Evolutionary conservation across 2,113 vertebrate species (phyloP).

Genomic region (Chamaetylas fuelleborni): DNA sequence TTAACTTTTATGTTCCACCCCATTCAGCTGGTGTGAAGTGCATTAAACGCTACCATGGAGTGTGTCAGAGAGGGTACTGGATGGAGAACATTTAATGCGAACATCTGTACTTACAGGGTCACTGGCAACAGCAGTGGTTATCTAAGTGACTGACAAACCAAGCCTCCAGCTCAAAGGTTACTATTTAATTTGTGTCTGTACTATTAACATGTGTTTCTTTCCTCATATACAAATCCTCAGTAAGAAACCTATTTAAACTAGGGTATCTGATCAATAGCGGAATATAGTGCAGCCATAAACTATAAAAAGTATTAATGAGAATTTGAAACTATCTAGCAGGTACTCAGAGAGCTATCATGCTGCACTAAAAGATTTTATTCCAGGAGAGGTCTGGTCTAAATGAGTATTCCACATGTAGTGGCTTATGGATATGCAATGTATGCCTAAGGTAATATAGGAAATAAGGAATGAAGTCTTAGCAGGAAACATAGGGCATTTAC

Average conservation of each 20-base stretch:
- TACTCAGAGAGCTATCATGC: background rate
- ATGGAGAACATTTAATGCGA: background rate
- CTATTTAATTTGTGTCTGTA: background rate
- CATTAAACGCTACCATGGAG: background rate
- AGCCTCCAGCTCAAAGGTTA: constrained; percentile 25
- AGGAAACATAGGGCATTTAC: background rate
- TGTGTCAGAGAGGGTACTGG: background rate
- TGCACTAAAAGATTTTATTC: background rate
- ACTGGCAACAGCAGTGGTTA: background rate
- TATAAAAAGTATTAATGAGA: background rate
- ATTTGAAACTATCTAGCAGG: background rate
- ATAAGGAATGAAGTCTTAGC: background rate
- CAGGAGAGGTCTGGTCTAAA: background rate
- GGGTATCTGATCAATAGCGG: background rate
- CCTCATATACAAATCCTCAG: background rate
- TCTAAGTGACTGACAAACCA: background rate
- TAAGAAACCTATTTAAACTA: background rate
- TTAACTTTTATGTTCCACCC: constrained; percentile 57
- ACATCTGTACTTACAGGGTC: constrained; percentile 13
- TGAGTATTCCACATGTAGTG: background rate
- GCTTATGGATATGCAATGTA: background rate
- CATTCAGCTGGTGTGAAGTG: background rate
- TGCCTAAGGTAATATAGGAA: background rate
- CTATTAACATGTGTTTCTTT: background rate
- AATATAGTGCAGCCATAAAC: background rate